These are phyloP conservation scores for Sebastes hubbsi DNA, from an alignment of 2,797 vertebrate species.

Conservation along the genomic window DNA sequence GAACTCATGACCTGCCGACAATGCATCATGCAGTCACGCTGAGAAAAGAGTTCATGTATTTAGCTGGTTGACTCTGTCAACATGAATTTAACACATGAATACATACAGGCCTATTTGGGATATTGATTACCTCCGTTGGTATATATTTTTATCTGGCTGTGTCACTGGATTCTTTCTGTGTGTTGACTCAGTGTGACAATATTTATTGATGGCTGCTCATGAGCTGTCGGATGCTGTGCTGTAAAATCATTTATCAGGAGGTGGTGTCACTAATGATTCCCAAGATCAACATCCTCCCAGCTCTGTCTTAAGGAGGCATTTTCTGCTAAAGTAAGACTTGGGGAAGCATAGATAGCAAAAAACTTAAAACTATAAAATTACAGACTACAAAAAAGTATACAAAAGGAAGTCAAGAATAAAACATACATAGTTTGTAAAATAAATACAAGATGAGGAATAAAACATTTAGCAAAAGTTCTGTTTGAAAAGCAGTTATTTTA, in stretches of 20 bases:
- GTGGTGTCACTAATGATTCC: slow-evolving; percentile 23
- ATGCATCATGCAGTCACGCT: not conserved
- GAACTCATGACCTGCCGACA: not conserved
- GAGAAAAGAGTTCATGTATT: slow-evolving; percentile 1
- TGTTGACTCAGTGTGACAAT: slow-evolving; percentile 41
- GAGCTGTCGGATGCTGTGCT: slow-evolving; percentile 8
- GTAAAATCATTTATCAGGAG: slow-evolving; percentile 57
- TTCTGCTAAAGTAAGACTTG: not conserved
- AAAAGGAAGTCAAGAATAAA: not conserved
- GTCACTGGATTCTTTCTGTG: not conserved
- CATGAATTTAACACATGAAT: slow-evolving; percentile 33
- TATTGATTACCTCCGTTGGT: slow-evolving; percentile 37
- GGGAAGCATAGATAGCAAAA: not conserved
- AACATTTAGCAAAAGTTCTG: not conserved
- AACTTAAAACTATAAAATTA: not conserved
- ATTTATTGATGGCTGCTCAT: slow-evolving; percentile 13
- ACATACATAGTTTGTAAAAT: not conserved
- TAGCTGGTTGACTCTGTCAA: not conserved
- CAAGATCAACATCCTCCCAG: slow-evolving; percentile 17
- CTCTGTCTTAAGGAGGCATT: not conserved
- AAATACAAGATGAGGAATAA: not conserved
- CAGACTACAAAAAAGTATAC: not conserved
- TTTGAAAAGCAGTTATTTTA: not conserved
- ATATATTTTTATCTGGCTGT: slow-evolving; percentile 35
- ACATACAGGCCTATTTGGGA: not conserved